Conservation (phyloP, 2,888 invertebrate species). For the Tenthredo notha region DNA sequence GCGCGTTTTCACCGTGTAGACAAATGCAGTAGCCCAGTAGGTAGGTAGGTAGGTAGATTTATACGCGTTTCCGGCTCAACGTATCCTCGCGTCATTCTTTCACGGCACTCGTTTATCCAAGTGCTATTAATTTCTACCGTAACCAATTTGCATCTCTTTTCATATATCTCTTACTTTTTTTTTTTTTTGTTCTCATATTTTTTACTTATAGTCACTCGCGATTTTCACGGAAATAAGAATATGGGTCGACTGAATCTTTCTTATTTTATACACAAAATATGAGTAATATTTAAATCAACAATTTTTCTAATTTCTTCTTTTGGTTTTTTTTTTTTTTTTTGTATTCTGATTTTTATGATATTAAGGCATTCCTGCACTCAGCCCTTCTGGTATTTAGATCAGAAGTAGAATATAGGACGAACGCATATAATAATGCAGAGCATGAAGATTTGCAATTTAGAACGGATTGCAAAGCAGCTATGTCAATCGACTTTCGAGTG, state of each 20-base stretch:
- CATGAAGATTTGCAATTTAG: slow-evolving; percentile 9
- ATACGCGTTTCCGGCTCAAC: background rate
- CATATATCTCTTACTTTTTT: background rate
- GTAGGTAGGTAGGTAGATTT: background rate
- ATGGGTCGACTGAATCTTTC: background rate
- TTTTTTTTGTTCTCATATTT: background rate
- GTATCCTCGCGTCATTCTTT: background rate
- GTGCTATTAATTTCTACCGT: background rate
- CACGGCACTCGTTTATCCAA: background rate
- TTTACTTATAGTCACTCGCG: background rate
- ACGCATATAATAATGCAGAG: background rate
- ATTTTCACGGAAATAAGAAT: background rate
- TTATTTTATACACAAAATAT: background rate
- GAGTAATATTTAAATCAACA: background rate
- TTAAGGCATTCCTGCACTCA: background rate
- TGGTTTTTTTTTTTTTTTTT: background rate
- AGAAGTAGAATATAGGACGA: background rate
- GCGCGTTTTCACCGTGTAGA: background rate
- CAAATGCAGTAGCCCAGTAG: background rate
- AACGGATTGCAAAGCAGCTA: background rate
- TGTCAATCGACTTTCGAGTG: background rate
- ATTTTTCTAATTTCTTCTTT: background rate
- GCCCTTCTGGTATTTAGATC: background rate
- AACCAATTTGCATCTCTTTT: background rate
- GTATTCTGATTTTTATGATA: background rate